phyloP scores from a whole-genome alignment of 2,113 vertebrate species.

The Larimichthys crocea region DNA sequence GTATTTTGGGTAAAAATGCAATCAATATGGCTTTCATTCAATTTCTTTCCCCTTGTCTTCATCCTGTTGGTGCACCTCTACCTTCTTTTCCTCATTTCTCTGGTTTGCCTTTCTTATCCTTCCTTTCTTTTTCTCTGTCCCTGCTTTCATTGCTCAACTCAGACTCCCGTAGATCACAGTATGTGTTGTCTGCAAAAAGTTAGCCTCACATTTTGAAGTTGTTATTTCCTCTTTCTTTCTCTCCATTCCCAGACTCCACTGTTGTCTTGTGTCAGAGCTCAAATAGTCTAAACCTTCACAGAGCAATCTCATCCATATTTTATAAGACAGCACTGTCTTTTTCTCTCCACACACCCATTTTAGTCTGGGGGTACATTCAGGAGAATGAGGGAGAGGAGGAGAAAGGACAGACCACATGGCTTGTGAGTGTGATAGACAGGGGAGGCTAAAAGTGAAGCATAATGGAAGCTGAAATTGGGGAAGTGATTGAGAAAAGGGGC shows the following conservation, averaged over 20 bases:
- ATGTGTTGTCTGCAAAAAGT: conserved; percentile 17
- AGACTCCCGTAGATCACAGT: conserved; percentile 22
- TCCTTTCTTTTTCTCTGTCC: background rate
- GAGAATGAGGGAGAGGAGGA: background rate
- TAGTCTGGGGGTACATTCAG: background rate
- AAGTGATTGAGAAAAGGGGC: background rate
- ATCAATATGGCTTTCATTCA: background rate
- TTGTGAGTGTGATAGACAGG: conserved; percentile 23
- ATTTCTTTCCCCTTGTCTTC: background rate
- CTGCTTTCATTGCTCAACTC: background rate
- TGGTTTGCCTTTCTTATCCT: background rate
- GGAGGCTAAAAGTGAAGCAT: conserved; percentile 14
- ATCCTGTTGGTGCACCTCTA: background rate
- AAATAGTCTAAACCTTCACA: conserved; percentile 14
- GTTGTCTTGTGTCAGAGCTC: conserved; percentile 7
- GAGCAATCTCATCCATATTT: conserved; percentile 47
- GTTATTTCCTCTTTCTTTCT: conserved; percentile 11
- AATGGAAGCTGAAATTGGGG: conserved; percentile 4
- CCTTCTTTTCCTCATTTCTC: background rate
- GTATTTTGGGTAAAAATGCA: too few species aligned
- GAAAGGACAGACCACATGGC: background rate
- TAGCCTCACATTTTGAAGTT: conserved; percentile 7
- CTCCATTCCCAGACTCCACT: background rate
- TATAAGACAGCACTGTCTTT: conserved; percentile 11
- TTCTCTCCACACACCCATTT: conserved; percentile 20